These are phyloP conservation scores for Troilus luridus DNA, from an alignment of 2,888 invertebrate species.

Conservation along the genomic window DNA sequence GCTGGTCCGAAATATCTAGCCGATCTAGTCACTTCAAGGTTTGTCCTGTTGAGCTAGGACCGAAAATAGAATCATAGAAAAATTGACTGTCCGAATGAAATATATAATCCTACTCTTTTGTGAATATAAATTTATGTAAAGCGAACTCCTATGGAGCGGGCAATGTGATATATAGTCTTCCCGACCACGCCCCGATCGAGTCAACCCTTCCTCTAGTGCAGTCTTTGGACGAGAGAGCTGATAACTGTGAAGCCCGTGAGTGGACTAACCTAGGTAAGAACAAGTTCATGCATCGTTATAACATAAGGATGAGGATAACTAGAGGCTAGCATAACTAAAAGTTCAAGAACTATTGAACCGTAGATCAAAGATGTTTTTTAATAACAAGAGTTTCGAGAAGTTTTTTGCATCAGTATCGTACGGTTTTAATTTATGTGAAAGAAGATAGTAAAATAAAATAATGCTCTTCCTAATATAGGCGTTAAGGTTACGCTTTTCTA, in stretches of 20 bases:
- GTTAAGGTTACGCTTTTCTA: too few species aligned
- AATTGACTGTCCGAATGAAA: conserved; percentile 7
- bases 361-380: too few species aligned
- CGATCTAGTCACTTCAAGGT: conserved; percentile 5
- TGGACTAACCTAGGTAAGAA: neutral
- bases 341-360: too few species aligned
- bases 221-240: neutral
- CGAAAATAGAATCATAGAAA: conserved; percentile 19
- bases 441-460: too few species aligned
- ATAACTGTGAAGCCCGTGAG: neutral
- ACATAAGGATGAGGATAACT: neutral
- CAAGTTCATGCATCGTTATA: neutral
- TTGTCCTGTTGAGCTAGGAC: neutral
- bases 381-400: too few species aligned
- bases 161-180: neutral
- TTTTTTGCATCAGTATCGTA: too few species aligned
- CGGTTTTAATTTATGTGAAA: too few species aligned
- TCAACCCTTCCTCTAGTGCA: neutral
- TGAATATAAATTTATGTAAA: conserved; percentile 30
- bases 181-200: neutral
- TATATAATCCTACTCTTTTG: neutral
- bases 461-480: too few species aligned
- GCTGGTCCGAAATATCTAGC: neutral
- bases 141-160: neutral
- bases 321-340: too few species aligned